Evolutionary conservation across 2,888 invertebrate species (phyloP).

Genomic region (Chrysolina oricalcia): DNA sequence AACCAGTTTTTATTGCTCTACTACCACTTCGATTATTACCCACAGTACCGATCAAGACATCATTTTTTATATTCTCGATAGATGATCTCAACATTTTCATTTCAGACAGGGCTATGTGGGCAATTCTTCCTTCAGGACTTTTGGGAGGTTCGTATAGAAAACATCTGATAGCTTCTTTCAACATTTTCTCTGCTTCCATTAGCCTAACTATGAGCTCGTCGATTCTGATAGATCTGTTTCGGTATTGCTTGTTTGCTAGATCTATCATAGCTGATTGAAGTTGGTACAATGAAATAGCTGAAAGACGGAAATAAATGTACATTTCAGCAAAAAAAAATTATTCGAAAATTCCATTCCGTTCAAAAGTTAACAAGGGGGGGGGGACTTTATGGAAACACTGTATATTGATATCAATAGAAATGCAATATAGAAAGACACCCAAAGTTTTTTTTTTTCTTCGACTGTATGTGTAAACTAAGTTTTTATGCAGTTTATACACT

Average conservation of each 20-base stretch:
- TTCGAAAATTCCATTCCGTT: no score
- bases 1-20: not conserved
- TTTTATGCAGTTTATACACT: no score
- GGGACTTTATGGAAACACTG: no score
- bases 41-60: slow-evolving; percentile 35
- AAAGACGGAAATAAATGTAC: slow-evolving; percentile 52
- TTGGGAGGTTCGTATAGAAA: slow-evolving; percentile 81
- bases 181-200: slow-evolving; percentile 74
- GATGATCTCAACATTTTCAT: slow-evolving; percentile 71
- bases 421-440: no score
- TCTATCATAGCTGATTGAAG: slow-evolving; percentile 80
- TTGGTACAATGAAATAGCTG: slow-evolving; percentile 85
- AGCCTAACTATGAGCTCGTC: slow-evolving; percentile 75
- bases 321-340: not conserved
- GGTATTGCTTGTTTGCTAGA: slow-evolving; percentile 78
- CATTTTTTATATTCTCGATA: slow-evolving; percentile 53
- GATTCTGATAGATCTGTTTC: slow-evolving; percentile 75
- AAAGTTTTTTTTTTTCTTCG: no score
- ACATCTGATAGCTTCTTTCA: slow-evolving; percentile 79
- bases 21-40: not conserved
- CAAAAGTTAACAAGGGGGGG: no score
- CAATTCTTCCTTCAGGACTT: slow-evolving; percentile 83
- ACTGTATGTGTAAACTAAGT: no score
- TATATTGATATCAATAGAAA: no score
- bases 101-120: slow-evolving; percentile 80